Base-by-base conservation (phyloP, 2,797 vertebrate species). In the Toxotes lorentzi region DNA sequence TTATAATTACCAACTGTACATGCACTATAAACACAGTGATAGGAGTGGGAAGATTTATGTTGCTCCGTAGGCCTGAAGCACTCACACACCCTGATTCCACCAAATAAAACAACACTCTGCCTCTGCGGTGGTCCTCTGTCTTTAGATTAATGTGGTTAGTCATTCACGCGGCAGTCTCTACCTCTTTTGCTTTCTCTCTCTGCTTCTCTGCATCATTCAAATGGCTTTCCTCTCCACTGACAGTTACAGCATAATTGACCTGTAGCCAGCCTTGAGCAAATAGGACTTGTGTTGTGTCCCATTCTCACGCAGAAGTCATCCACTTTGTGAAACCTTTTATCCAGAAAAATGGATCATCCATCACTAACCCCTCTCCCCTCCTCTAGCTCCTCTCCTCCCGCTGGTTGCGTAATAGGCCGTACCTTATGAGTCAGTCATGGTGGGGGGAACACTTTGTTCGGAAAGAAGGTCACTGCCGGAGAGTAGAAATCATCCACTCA, bases 381-480 rank as follows among this genome's bases (percentile, higher is more conserved):
- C 54, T 19, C 23, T 11, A 77, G 79, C 86, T 81, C 79, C 79
- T 80, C 81, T 87, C 60, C 80, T 82, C 70, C 82, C 74, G 48
- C 74, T 10, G 30, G 77, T 95, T 95, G 86, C 68, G 63, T 94
- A 95, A 95, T 85, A 60, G 82, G 45, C 92, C 7, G 71, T 92
- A 93, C 91, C 95, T 95, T 94, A 87, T 88, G 92, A 94, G 91
- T 88, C 88, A 88, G 84, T 86, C 76, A 84, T 79, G 87, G 87
- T 58, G 66, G 78, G 81, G 86, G 78, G 82, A 89, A 89, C 87
- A 88, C 84, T 91, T 90, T 91, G 93, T 93, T 76, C 79, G 35
- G 81, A 91, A 91, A 91, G 77, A 91, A 78, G 93, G 89, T 94
- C 92, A 89, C 35, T 17, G 35, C 70, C 76, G 27, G 73, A 82